Percentiles rank a stretch among this genome's conserved stretches.
Conservation (phyloP, 2,797 vertebrate genomes). For the Lepidocolaptes lacrymiger region DNA sequence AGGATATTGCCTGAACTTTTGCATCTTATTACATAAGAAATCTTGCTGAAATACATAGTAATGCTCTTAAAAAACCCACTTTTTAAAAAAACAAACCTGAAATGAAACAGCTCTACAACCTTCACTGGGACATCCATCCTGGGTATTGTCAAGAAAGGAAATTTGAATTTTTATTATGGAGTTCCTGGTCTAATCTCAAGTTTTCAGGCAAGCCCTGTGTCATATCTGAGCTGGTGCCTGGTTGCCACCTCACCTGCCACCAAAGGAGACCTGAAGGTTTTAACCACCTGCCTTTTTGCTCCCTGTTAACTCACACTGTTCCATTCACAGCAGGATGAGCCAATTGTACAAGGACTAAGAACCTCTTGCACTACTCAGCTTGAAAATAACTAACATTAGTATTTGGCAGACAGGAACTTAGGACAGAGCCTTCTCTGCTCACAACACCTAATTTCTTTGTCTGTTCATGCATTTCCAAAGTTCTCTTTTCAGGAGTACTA, state of each 20-base stretch:
- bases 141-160: not conserved
- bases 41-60: not conserved
- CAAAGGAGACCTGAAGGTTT: not conserved
- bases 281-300: not conserved
- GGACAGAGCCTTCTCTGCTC: not conserved
- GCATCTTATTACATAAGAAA: not conserved
- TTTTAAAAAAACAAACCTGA: not conserved
- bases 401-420: not conserved
- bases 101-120: not conserved
- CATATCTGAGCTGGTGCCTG: not conserved
- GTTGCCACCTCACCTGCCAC: not conserved
- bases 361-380: not conserved
- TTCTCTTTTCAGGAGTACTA: not conserved
- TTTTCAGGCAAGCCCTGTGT: not conserved
- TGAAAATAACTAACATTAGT: not conserved
- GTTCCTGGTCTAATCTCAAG: not conserved
- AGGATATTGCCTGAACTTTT: slow-evolving; percentile 27
- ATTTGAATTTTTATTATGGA: not conserved
- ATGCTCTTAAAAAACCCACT: not conserved
- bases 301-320: not conserved
- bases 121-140: not conserved
- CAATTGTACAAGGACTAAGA: not conserved
- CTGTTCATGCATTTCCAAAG: not conserved
- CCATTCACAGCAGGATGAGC: not conserved
- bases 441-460: not conserved